phyloP scores from a whole-genome alignment of 37 sponge, comb jelly and placozoan genomes.

The Lycopodina hypogea region DNA sequence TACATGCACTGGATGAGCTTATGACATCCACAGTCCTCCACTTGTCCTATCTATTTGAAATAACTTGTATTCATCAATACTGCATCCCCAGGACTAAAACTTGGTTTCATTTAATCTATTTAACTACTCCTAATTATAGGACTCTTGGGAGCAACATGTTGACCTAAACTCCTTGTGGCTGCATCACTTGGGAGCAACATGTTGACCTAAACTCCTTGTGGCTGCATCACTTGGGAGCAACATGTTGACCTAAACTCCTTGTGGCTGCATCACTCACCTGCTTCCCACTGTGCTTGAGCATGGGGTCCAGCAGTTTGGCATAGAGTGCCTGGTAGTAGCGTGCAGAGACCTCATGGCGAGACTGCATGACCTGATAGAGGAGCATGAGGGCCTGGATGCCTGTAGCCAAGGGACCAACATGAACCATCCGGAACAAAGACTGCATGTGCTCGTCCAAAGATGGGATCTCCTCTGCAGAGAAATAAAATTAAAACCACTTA shows the following conservation, averaged over 20 bases:
- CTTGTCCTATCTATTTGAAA: too few relatives aligned
- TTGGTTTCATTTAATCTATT: too few relatives aligned
- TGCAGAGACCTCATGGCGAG: constrained; percentile 74
- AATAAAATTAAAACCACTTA: not conserved
- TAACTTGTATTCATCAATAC: too few relatives aligned
- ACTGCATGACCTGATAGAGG: constrained; percentile 93
- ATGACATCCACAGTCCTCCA: too few relatives aligned
- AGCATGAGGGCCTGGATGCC: constrained; percentile 93
- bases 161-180: too few relatives aligned
- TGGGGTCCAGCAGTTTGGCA: constrained; percentile 81
- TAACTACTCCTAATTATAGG: too few relatives aligned
- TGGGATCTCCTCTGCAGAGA: constrained; percentile 51
- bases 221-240: too few relatives aligned
- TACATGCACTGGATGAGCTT: too few relatives aligned
- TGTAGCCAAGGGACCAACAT: constrained; percentile 81
- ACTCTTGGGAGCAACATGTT: too few relatives aligned
- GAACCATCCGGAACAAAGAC: constrained; percentile 87
- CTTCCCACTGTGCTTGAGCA: constrained; percentile 65
- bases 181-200: too few relatives aligned
- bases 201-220: too few relatives aligned
- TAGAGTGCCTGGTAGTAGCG: constrained; percentile 92
- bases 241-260: not conserved
- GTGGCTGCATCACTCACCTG: constrained; percentile 37
- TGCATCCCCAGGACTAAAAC: too few relatives aligned
- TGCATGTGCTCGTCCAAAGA: constrained; percentile 88